A percentile compares a stretch with the other conserved stretches of the same genome.
phyloP scores from a whole-genome alignment of 2,113 vertebrate species.

The Rallus limicola region DNA sequence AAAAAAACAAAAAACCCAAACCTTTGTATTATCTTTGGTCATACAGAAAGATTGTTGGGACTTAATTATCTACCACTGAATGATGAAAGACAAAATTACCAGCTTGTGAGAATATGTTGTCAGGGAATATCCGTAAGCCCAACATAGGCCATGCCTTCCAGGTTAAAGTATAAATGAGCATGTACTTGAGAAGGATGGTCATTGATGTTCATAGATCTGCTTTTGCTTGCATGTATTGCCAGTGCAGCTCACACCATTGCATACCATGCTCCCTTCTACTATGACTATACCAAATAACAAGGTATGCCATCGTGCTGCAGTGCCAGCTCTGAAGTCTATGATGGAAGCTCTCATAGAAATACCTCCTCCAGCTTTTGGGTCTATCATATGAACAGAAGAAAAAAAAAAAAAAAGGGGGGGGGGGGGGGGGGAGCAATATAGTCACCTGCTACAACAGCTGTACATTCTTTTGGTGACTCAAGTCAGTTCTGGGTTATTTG shows the following conservation, averaged over 20 bases:
- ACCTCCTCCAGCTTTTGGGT: not conserved
- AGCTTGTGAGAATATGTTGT: not conserved
- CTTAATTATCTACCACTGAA: not conserved
- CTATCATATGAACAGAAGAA: not conserved
- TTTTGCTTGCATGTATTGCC: not conserved
- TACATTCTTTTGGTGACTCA: not conserved
- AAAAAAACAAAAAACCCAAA: no score
- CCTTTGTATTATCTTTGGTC: not conserved
- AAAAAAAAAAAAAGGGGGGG: not conserved
- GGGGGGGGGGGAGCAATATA: not conserved
- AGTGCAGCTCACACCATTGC: not conserved
- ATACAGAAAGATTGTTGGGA: not conserved
- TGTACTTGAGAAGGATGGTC: not conserved
- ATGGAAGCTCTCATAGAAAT: not conserved
- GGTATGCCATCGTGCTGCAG: not conserved
- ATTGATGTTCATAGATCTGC: not conserved
- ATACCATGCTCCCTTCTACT: not conserved
- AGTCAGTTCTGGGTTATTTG: not conserved
- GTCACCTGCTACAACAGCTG: not conserved
- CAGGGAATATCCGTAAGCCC: not conserved
- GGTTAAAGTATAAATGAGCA: not conserved
- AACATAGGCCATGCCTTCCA: not conserved
- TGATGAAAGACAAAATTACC: not conserved
- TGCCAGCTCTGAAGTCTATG: not conserved
- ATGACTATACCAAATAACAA: not conserved